Evolutionary conservation across 30 jellyfish, hydroid and myxozoan genomes (phyloP).

Genomic region (Pelagia noctiluca): DNA sequence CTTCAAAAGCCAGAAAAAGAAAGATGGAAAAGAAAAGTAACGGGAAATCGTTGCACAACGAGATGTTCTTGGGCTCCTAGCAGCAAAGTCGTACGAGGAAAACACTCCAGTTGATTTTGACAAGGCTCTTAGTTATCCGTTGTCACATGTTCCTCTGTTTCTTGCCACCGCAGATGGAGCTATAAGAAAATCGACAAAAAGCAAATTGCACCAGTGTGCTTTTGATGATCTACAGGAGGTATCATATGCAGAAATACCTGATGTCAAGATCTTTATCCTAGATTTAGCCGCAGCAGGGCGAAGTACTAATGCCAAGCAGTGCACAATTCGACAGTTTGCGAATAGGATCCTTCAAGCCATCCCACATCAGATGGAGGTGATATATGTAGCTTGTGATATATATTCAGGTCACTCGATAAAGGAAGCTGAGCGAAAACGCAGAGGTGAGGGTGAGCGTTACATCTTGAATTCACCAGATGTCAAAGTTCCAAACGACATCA

Average conservation of each 20-base stretch:
- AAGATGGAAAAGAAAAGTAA: background rate
- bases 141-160: conserved; percentile 25
- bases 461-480: conserved; percentile 10
- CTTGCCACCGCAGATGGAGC: conserved; percentile 42
- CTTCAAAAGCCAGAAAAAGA: background rate
- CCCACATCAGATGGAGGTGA: conserved; percentile 19
- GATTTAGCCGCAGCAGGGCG: conserved; percentile 44
- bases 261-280: conserved; percentile 8
- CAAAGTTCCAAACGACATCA: conserved; percentile 21
- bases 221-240: conserved; percentile 19
- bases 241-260: conserved; percentile 22
- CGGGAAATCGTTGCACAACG: conserved; percentile 9
- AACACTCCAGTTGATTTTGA: conserved; percentile 18
- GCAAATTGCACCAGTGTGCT: conserved; percentile 25
- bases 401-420: conserved; percentile 36
- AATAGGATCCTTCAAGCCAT: conserved; percentile 18
- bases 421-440: conserved; percentile 20
- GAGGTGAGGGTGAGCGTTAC: conserved; percentile 45
- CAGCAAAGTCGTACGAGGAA: conserved; percentile 4
- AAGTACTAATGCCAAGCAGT: conserved; percentile 16
- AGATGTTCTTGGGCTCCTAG: conserved; percentile 23
- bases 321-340: conserved; percentile 31
- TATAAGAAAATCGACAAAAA: conserved; percentile 27
- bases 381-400: conserved; percentile 44
- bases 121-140: conserved; percentile 14